Evolutionary conservation across 2,888 invertebrate species (phyloP).

Genomic region (Neoaliturus tenellus): DNA sequence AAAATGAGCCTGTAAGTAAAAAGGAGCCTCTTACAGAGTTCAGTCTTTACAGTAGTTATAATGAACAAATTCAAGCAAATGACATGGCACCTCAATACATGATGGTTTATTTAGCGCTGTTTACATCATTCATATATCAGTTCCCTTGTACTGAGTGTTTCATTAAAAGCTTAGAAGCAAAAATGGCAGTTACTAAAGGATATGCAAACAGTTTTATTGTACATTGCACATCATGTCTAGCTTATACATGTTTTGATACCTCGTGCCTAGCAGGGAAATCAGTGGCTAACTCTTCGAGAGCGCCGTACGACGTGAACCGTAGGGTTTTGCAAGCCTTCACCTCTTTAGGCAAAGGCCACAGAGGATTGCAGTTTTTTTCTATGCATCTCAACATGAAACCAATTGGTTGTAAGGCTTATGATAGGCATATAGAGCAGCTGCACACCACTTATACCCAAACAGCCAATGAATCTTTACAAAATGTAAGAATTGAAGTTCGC

Average conservation of each 20-base stretch:
- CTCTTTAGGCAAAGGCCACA: constrained; percentile 49
- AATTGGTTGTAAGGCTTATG: neutral
- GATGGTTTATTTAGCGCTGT: neutral
- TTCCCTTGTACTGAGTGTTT: constrained; percentile 48
- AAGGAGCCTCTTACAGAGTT: constrained; percentile 42
- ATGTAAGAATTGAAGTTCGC: constrained; percentile 24
- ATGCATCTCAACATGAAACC: constrained; percentile 49
- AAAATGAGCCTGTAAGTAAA: constrained; percentile 19
- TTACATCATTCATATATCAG: constrained; percentile 10
- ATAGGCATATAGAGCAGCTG: constrained; percentile 9
- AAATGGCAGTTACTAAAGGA: neutral
- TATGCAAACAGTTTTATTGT: constrained; percentile 1
- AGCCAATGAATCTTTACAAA: constrained; percentile 26
- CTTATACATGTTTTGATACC: constrained; percentile 12
- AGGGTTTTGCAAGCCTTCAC: constrained; percentile 15
- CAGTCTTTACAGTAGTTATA: constrained; percentile 3
- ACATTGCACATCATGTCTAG: constrained; percentile 1
- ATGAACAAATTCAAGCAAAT: constrained; percentile 25
- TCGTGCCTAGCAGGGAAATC: constrained; percentile 1
- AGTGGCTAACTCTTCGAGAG: neutral
- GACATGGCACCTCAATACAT: neutral
- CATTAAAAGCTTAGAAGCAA: constrained; percentile 11
- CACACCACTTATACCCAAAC: neutral
- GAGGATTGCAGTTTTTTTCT: constrained; percentile 18
- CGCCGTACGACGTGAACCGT: constrained; percentile 38